Conservation (phyloP, 1,140 invertebrate genomes). For the Arctopsyche grandis region DNA sequence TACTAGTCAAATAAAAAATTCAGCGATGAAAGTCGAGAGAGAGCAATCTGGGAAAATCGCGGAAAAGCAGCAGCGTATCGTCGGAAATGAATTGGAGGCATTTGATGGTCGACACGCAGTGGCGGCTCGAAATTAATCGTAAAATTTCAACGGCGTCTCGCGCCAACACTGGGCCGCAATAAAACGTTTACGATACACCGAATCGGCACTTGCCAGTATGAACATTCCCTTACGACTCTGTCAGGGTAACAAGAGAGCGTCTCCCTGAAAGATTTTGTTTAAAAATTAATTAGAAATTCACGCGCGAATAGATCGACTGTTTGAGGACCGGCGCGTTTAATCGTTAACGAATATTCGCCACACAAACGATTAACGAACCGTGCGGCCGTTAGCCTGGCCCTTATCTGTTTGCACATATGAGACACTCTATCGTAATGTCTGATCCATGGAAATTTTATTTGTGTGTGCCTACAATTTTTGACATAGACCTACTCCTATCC, state of each 20-base stretch:
- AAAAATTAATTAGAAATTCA: conserved; percentile 16
- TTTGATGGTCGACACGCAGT: conserved; percentile 29
- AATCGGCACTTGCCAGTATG: conserved; percentile 6
- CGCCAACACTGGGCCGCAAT: background rate
- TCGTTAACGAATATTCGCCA: too few relatives aligned
- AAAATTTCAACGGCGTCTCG: conserved; percentile 31
- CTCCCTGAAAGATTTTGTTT: background rate
- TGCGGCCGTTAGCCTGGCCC: background rate
- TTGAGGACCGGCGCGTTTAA: too few relatives aligned
- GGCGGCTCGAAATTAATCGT: conserved; percentile 34
- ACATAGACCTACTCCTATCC: too few relatives aligned
- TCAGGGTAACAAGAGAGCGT: background rate
- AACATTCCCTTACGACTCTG: background rate
- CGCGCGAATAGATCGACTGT: background rate
- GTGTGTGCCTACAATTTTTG: background rate
- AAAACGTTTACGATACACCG: conserved; percentile 40
- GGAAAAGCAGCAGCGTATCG: background rate
- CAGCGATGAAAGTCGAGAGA: too few relatives aligned
- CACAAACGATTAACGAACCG: too few relatives aligned
- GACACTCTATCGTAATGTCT: background rate
- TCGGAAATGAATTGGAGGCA: conserved; percentile 28
- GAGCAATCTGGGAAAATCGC: background rate
- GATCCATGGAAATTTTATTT: conserved; percentile 3
- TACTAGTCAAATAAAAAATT: too few relatives aligned
- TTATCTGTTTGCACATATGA: conserved; percentile 10